Conservation (phyloP, 2,113 vertebrate species). For the Platycercus adscitus region DNA sequence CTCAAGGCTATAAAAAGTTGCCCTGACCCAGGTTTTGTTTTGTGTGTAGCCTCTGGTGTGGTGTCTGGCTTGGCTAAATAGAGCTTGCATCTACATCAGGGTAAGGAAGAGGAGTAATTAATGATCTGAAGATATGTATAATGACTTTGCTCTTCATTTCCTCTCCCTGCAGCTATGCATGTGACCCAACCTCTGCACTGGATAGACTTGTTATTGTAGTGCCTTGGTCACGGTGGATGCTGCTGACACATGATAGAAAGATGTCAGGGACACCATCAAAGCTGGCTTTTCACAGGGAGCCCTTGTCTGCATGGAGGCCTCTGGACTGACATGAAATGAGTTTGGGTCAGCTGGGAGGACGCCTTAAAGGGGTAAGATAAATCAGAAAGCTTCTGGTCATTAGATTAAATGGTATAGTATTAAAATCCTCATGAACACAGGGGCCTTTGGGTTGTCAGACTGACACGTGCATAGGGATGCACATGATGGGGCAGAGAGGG, state of each 20-base stretch:
- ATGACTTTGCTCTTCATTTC: not conserved
- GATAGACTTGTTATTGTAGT: conserved; percentile 22
- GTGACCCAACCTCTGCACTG: conserved; percentile 1
- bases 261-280: conserved; percentile 46
- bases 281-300: not conserved
- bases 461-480: not conserved
- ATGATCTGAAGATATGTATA: not conserved
- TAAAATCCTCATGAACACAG: not conserved
- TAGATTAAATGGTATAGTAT: not conserved
- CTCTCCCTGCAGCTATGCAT: conserved; percentile 1
- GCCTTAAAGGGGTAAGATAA: not conserved
- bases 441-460: not conserved
- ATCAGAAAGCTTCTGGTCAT: not conserved
- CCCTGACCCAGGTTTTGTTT: not conserved
- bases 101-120: not conserved
- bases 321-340: not conserved
- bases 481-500: not conserved
- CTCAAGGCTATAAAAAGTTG: not conserved
- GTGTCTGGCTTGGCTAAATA: not conserved
- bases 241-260: not conserved
- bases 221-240: conserved; percentile 35
- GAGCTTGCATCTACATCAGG: not conserved
- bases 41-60: not conserved
- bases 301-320: not conserved
- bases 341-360: not conserved